Percentiles rank a stretch among this genome's conserved stretches.
phyloP scores from a whole-genome alignment of 2,113 vertebrate genomes.

The Zapus hudsonius region DNA sequence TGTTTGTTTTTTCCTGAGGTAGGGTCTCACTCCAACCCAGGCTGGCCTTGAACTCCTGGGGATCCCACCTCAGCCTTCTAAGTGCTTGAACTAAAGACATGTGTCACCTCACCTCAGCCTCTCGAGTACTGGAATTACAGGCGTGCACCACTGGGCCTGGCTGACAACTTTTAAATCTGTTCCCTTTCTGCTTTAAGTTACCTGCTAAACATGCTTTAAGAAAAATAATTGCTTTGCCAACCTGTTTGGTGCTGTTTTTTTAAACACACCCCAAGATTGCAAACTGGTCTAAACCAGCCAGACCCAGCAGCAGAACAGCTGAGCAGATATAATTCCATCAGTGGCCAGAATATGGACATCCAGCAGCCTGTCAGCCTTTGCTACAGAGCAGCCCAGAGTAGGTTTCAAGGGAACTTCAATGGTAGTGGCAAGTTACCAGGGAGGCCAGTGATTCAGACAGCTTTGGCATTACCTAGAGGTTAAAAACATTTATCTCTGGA shows the following conservation, averaged over 20 bases:
- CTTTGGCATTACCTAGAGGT: background rate
- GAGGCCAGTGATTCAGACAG: background rate
- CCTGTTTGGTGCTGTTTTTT: background rate
- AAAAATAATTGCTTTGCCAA: background rate
- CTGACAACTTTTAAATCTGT: slow-evolving; percentile 25
- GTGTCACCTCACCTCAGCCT: background rate
- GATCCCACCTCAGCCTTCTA: too few relatives aligned
- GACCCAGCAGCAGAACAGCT: background rate
- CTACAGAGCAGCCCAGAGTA: background rate
- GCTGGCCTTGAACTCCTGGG: too few relatives aligned
- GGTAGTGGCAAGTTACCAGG: background rate
- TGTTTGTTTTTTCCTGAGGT: too few relatives aligned
- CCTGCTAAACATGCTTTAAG: background rate
- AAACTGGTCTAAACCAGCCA: background rate
- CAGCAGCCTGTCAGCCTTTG: background rate
- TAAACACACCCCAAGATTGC: background rate
- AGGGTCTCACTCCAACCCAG: too few relatives aligned
- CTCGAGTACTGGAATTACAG: background rate
- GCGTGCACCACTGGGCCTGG: background rate
- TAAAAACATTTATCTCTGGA: too few relatives aligned
- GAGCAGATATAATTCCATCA: background rate
- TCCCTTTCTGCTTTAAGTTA: slow-evolving; percentile 23
- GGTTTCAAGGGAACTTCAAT: background rate
- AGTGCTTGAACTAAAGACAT: background rate
- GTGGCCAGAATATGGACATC: background rate